phyloP scores from a whole-genome alignment of 2,797 vertebrate species.

The Simalia tracyae region DNA sequence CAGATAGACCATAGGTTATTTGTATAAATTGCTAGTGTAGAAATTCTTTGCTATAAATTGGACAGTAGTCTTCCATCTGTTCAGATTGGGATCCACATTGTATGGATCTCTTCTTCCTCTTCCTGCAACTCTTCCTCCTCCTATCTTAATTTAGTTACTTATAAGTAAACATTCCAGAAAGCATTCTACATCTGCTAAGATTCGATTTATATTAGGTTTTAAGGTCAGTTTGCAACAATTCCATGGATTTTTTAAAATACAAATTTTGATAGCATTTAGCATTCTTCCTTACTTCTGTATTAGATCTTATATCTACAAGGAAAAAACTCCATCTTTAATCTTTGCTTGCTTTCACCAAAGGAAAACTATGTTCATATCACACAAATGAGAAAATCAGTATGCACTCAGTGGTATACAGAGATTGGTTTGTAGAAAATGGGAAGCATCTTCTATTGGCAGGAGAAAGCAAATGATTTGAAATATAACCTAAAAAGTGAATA shows the following conservation, averaged over 20 bases:
- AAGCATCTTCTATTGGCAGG: constrained; percentile 15
- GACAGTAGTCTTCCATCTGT: neutral
- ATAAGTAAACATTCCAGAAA: neutral
- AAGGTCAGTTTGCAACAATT: neutral
- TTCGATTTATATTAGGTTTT: neutral
- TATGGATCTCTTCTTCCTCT: neutral
- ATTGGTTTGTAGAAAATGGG: constrained; percentile 36
- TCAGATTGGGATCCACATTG: neutral
- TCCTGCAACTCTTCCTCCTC: no score
- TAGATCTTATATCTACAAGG: neutral
- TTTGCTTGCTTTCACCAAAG: neutral
- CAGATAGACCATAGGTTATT: neutral
- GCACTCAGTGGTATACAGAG: neutral
- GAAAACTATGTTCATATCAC: constrained; percentile 1
- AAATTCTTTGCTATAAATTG: neutral
- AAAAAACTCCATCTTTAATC: neutral
- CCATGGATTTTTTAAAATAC: neutral
- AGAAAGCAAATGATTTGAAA: constrained; percentile 2
- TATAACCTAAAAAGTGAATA: constrained; percentile 2
- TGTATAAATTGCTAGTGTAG: neutral
- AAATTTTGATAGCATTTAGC: neutral
- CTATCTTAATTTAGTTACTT: neutral
- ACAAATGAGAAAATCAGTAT: constrained; percentile 36
- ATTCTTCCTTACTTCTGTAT: neutral
- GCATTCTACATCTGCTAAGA: neutral